Base-by-base conservation (phyloP, 2,797 vertebrate genomes). In the Emys orbicularis region DNA sequence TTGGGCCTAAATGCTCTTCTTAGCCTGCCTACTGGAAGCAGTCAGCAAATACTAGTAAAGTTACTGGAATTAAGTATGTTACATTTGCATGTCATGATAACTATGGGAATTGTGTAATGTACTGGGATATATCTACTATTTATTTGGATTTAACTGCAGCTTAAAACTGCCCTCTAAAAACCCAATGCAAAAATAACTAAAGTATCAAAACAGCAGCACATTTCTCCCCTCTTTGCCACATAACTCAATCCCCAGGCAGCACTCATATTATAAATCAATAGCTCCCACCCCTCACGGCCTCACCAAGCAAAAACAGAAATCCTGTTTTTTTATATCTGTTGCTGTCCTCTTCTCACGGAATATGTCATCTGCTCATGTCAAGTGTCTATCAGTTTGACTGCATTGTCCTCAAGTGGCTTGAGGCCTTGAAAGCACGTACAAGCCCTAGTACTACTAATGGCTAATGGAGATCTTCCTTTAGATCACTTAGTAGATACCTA, bases 161-260 rank as follows among this genome's bases (percentile, higher is more conserved):
- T 90, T 91, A 9, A 86, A 93, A 89, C 49, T 7, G 2, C 84
- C n/a, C 56, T 86, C 94, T 86, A 93, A 92, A 94, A 95, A 79
- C 5, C 47, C 74, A 82, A 92, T 8, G 3, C 68, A 80, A 86
- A 90, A 91, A 84, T 72, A 87, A 21, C 3, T 0, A 49, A 2
- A 89, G 52, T 15, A 50, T 86, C 85, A 81, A 34, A 37, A 85
- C 12, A 82, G 72, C 88, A 83, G 72, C 86, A 83, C 7, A 86
- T 96, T 91, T 87, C 41, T 37, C 6, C 77, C 7, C 61, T 37
- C 54, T 5, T 84, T 84, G 34, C 41, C 18, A 49, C 34, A n/a
- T 77, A 37, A 59, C 25, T 86, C 44, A 77, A 34, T 72, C 8
- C 12, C 1, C 34, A 89, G 49, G 4, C 31, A 72, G 86, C 92